Evolutionary conservation across 2,113 vertebrate species (phyloP).

Genomic region (Crocuta crocuta): DNA sequence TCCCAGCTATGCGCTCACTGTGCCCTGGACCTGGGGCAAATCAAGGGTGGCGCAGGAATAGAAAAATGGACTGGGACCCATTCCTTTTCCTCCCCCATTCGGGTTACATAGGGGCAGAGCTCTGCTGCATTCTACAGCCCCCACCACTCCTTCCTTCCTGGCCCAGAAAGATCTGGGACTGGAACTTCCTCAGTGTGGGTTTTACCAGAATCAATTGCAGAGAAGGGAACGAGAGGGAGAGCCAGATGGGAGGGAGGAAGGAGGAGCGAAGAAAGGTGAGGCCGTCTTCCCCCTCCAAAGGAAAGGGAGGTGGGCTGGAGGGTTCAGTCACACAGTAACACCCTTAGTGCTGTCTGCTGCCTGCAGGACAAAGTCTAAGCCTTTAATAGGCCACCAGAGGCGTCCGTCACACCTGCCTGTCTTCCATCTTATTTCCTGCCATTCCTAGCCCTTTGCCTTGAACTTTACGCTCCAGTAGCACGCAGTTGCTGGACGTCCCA

Average conservation of each 20-base stretch:
- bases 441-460: constrained; percentile 36
- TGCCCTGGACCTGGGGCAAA: neutral
- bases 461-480: constrained; percentile 56
- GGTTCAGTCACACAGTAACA: neutral
- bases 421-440: constrained; percentile 43
- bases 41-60: neutral
- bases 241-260: neutral
- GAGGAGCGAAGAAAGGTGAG: neutral
- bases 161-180: neutral
- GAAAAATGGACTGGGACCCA: neutral
- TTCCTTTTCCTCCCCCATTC: neutral
- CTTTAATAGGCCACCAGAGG: neutral
- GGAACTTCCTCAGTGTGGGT: neutral
- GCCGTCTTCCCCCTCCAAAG: neutral
- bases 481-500: neutral
- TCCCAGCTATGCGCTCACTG: neutral
- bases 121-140: neutral
- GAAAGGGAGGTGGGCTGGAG: neutral
- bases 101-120: neutral
- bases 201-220: neutral
- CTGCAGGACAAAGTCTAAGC: constrained; percentile 54
- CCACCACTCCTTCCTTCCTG: neutral
- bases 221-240: neutral
- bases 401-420: neutral
- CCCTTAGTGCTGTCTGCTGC: neutral